Evolutionary conservation across 2,113 vertebrate species (phyloP), one percentile per base, ranked within the genome.

Genomic region (Catagonus wagneri): DNA sequence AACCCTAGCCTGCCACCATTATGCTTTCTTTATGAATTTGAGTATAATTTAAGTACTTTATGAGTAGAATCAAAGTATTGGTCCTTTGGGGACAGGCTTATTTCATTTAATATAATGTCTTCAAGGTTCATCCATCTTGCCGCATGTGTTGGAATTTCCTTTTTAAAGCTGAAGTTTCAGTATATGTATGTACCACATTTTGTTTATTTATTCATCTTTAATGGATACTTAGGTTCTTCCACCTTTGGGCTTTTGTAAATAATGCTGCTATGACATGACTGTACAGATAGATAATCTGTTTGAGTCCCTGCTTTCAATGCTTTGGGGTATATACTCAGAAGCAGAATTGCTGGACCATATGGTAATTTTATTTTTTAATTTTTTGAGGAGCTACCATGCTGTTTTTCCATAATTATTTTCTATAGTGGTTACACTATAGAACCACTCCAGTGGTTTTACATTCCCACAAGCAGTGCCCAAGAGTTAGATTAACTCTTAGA

Each of bases 341-440:
- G 68, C 83, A 58, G n/a, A 92, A 75, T 34, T 83, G 79, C 80
- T 92, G 69, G 23, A 81, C 72, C 65, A 29, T 88, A 58, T 54
- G 54, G 27, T 80, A n/a, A 72, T 65, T 71, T 76, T 78, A 29
- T 52, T 65, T 63, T 63, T 66, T 34, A 58, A 15, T 80, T 63
- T 63, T 83, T 75, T 36, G 19, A 44, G 44, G 44, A 44, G 36
- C 13, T 74, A 25, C 54, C 54, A 56, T 56, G 4, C 54, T 56
- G 29, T 75, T 65, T 56, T 63, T 68, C 56, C 4, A 32, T 14
- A 19, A 39, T 20, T 61, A 1, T 65, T 88, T 81, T 79, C 50
- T 11, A 14, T 81, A 44, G 29, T 10, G 23, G 34, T 34, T n/a
- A 1, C 4, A 87, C 34, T 66, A 34, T 8, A 44, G n/a, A n/a